These are phyloP conservation scores for Crotalus helleri DNA, from an alignment of 2,113 vertebrate species.

Conservation along the genomic window DNA sequence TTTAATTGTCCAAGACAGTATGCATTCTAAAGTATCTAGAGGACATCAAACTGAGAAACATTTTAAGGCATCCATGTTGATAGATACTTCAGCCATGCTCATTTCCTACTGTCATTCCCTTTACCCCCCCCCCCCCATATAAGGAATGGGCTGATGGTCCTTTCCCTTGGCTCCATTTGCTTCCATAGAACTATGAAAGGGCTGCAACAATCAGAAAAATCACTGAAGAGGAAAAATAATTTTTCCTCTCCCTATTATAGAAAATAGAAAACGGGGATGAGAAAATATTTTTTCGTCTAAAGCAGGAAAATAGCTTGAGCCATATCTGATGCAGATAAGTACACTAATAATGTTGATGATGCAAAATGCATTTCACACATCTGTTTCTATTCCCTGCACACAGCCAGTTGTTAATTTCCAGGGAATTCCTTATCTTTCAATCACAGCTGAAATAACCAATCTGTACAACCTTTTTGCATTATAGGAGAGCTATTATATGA, in stretches of 20 bases:
- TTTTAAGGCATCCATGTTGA: not conserved
- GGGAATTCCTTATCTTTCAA: conserved; percentile 22
- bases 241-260: not conserved
- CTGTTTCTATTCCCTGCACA: not conserved
- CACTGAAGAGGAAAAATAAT: not conserved
- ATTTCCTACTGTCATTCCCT: not conserved
- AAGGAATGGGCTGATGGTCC: not conserved
- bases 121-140: not conserved
- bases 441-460: conserved; percentile 23
- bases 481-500: conserved; percentile 6
- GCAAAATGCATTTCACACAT: not conserved
- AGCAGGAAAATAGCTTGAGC: conserved; percentile 15
- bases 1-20: not conserved
- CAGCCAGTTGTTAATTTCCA: conserved; percentile 2
- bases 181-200: not conserved
- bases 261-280: not conserved
- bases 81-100: not conserved
- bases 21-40: not conserved
- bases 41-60: not conserved
- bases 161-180: not conserved
- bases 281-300: conserved; percentile 14
- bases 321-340: not conserved
- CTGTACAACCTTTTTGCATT: not conserved
- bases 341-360: conserved; percentile 18
- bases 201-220: not conserved